A percentile compares a stretch with the other conserved stretches of the same genome.
Evolutionary conservation across 2,113 vertebrate genomes (phyloP).

Genomic region (Zapus hudsonius): DNA sequence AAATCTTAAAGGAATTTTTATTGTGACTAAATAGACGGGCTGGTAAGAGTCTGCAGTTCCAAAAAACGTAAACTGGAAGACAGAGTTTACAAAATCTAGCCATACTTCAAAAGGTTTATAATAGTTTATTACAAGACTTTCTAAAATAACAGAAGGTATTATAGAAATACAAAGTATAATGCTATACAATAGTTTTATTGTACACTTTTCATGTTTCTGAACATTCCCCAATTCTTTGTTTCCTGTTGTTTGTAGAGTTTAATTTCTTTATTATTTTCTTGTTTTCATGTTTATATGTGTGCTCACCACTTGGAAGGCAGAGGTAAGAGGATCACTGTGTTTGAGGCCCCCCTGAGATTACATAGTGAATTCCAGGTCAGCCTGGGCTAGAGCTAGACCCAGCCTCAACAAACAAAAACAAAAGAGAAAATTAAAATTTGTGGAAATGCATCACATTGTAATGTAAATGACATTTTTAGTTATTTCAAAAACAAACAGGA

Average conservation of each 20-base stretch:
- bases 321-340: too few relatives aligned
- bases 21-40: background rate
- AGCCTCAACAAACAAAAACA: too few relatives aligned
- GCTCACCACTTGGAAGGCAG: too few relatives aligned
- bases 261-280: constrained; percentile 3
- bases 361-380: too few relatives aligned
- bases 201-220: background rate
- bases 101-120: background rate
- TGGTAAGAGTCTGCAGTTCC: too few relatives aligned
- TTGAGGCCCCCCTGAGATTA: too few relatives aligned
- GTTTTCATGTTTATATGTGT: constrained; percentile 11
- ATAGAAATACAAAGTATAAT: background rate
- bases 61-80: too few relatives aligned
- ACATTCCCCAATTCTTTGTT: background rate
- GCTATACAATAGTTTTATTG: background rate
- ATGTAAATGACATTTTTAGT: background rate
- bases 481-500: constrained; percentile 45
- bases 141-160: background rate
- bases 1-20: background rate
- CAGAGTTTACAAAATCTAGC: background rate
- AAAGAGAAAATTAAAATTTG: constrained; percentile 40
- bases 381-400: too few relatives aligned
- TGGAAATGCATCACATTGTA: constrained; percentile 27
- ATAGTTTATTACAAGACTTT: background rate
- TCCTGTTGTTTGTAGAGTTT: background rate